phyloP scores from a whole-genome alignment of 2,113 vertebrate species.

The Hippocampus zosterae region DNA sequence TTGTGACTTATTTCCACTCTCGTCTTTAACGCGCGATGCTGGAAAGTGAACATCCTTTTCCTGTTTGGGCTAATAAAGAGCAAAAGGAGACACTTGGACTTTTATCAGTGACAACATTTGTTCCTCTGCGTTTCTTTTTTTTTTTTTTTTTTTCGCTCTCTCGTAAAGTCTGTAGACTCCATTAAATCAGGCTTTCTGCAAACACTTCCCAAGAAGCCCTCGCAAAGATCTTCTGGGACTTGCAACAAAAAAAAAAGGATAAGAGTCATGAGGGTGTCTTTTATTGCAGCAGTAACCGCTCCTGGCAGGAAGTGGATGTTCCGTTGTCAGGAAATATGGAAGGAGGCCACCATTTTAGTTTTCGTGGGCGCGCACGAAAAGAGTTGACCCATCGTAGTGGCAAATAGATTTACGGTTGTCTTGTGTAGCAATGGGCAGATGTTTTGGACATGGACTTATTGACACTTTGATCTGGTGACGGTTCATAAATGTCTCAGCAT shows the following conservation, averaged over 20 bases:
- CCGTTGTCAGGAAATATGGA: not conserved
- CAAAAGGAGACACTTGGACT: slow-evolving; percentile 5
- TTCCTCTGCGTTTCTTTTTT: not conserved
- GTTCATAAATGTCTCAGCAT: not conserved
- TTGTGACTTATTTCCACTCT: not conserved
- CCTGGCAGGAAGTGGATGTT: slow-evolving; percentile 8
- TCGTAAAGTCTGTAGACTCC: not conserved
- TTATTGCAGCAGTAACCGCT: not conserved
- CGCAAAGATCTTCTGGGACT: not conserved
- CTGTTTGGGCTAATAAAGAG: not conserved
- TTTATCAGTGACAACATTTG: not conserved
- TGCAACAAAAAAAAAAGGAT: not conserved
- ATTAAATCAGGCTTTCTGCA: slow-evolving; percentile 5
- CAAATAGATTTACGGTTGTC: too few species aligned
- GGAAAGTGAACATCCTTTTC: not conserved
- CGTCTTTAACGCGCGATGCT: not conserved
- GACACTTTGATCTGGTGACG: not conserved
- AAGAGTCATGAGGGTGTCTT: not conserved
- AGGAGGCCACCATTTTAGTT: not conserved
- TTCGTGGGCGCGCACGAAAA: not conserved
- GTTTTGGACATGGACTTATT: too few species aligned
- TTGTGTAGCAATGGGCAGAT: too few species aligned
- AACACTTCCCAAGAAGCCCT: slow-evolving; percentile 4
- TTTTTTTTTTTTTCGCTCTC: not conserved
- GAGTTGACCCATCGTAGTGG: not conserved